phyloP scores from a whole-genome alignment of 2,797 vertebrate species.

The Caiman crocodilus region DNA sequence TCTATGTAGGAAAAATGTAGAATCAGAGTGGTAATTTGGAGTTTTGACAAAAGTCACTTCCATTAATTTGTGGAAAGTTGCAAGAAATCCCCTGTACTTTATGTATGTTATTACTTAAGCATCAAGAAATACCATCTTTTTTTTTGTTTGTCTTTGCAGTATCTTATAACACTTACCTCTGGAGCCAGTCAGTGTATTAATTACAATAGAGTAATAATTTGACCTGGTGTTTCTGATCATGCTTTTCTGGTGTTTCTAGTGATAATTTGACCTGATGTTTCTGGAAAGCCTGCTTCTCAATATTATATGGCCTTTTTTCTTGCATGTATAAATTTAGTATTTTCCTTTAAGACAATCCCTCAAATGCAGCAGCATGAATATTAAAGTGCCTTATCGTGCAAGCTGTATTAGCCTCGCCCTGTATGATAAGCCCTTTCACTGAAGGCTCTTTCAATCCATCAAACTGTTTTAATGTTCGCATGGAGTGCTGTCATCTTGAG shows the following conservation, averaged over 20 bases:
- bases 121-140: neutral
- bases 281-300: too few relatives aligned
- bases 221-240: neutral
- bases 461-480: slow-evolving; percentile 24
- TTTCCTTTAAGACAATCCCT: neutral
- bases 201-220: neutral
- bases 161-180: neutral
- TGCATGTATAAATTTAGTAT: neutral
- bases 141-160: neutral
- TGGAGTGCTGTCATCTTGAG: slow-evolving; percentile 46
- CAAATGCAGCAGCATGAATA: neutral
- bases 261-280: too few relatives aligned
- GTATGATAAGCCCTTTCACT: neutral
- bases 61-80: neutral
- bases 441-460: slow-evolving; percentile 27
- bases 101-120: accelerated
- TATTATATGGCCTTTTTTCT: too few relatives aligned
- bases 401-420: slow-evolving; percentile 30
- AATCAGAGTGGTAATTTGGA: neutral
- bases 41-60: neutral
- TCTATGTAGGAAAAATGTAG: neutral
- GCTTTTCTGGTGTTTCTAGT: too few relatives aligned
- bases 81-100: neutral
- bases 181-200: neutral
- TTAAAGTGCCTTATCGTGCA: neutral